Evolutionary conservation across 2,888 invertebrate genomes (phyloP).

Genomic region (Archips xylosteana): DNA sequence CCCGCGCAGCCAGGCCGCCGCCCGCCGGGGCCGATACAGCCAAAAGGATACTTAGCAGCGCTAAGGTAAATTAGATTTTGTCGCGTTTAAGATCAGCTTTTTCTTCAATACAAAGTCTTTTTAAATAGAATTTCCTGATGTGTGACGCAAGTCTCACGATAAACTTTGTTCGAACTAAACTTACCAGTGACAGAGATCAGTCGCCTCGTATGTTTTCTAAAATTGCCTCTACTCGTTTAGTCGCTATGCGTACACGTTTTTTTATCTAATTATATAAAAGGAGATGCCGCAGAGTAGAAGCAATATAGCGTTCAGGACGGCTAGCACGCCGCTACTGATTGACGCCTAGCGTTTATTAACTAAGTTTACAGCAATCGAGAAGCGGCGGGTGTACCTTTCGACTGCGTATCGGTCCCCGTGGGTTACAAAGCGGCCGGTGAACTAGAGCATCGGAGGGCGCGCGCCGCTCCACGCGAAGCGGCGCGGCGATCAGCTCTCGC

Average conservation of each 20-base stretch:
- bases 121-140: no score
- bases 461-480: conserved; percentile 6
- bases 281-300: no score
- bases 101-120: no score
- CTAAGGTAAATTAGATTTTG: background rate
- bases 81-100: background rate
- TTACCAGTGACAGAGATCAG: background rate
- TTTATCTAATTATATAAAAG: no score
- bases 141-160: no score
- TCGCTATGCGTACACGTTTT: no score
- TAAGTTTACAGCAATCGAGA: no score
- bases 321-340: no score
- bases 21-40: background rate
- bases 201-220: no score
- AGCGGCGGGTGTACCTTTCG: background rate
- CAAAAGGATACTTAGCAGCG: background rate
- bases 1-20: background rate
- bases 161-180: background rate
- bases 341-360: no score
- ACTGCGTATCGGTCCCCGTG: background rate
- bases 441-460: background rate
- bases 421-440: background rate
- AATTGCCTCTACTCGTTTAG: no score
- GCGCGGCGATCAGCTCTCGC: conserved; percentile 41
- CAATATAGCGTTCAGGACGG: no score